These are phyloP conservation scores for Sminthurinus signatus DNA, from an alignment of 1,140 invertebrate species.

Conservation along the genomic window DNA sequence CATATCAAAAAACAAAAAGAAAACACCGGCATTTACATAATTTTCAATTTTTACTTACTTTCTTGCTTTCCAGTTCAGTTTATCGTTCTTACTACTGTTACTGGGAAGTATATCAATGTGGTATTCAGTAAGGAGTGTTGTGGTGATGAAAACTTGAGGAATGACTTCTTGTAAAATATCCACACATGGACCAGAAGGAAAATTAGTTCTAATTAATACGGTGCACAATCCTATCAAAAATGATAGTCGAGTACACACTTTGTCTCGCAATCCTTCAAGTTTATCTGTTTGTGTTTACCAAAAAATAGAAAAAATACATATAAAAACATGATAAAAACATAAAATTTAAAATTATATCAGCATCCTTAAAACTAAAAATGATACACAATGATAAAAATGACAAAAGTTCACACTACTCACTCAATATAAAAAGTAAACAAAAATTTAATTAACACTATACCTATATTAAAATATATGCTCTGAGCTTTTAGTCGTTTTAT, in stretches of 20 bases:
- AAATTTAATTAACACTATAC: no score
- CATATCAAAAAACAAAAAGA: no score
- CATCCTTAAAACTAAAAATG: background rate
- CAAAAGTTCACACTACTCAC: no score
- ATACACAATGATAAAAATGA: background rate
- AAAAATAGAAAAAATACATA: no score
- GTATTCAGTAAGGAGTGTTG: slow-evolving; percentile 16
- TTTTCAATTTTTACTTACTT: no score
- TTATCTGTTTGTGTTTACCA: slow-evolving; percentile 16
- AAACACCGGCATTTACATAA: no score
- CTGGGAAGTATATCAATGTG: slow-evolving; percentile 12
- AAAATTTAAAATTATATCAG: slow-evolving; percentile 6
- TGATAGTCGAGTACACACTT: slow-evolving; percentile 9
- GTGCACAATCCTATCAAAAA: slow-evolving; percentile 10
- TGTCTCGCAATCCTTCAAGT: slow-evolving; percentile 4
- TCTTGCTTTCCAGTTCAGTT: background rate
- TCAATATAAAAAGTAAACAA: no score
- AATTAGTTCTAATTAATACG: slow-evolving; percentile 5
- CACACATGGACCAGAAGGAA: slow-evolving; percentile 14
- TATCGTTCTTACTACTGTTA: no score
- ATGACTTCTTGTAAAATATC: slow-evolving; percentile 17
- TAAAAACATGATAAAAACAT: no score
- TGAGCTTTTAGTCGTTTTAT: slow-evolving; percentile 11
- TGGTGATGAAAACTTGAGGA: slow-evolving; percentile 16
- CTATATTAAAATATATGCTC: background rate